Evolutionary conservation across 2,797 vertebrate species (phyloP).

Genomic region (Apogon talboti): DNA sequence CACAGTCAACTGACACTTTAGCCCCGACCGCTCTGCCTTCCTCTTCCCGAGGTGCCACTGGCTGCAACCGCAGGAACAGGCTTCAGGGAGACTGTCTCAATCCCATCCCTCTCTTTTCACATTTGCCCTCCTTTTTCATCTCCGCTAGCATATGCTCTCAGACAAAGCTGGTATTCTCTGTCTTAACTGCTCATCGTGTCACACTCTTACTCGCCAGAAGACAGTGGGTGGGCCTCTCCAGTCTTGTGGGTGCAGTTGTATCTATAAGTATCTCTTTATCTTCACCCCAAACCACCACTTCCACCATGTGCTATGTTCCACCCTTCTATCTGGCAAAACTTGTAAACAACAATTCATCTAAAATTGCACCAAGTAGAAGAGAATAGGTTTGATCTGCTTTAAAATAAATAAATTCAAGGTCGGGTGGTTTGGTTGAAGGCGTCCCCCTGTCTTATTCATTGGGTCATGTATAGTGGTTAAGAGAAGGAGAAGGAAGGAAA

Average conservation of each 20-base stretch:
- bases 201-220: conserved; percentile 71
- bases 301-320: conserved; percentile 37
- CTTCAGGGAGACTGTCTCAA: conserved; percentile 63
- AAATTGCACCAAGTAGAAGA: conserved; percentile 22
- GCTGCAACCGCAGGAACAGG: conserved; percentile 74
- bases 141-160: conserved; percentile 61
- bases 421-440: too few relatives aligned
- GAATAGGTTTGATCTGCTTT: not conserved
- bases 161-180: conserved; percentile 72
- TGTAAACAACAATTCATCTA: conserved; percentile 58
- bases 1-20: conserved; percentile 69
- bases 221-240: conserved; percentile 57
- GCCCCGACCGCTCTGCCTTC: conserved; percentile 14
- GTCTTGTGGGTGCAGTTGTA: conserved; percentile 63
- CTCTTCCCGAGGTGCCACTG: conserved; percentile 60
- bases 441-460: not conserved
- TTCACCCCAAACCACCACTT: conserved; percentile 44
- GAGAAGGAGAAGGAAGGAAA: not conserved
- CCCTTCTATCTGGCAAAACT: conserved; percentile 26
- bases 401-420: too few relatives aligned
- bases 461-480: not conserved
- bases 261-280: conserved; percentile 61
- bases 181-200: conserved; percentile 63
- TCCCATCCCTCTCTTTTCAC: conserved; percentile 52
- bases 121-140: conserved; percentile 57